Percentiles rank a stretch among this genome's conserved stretches.
Evolutionary conservation across 2,797 vertebrate genomes (phyloP).

Genomic region (Pipistrellus pygmaeus): DNA sequence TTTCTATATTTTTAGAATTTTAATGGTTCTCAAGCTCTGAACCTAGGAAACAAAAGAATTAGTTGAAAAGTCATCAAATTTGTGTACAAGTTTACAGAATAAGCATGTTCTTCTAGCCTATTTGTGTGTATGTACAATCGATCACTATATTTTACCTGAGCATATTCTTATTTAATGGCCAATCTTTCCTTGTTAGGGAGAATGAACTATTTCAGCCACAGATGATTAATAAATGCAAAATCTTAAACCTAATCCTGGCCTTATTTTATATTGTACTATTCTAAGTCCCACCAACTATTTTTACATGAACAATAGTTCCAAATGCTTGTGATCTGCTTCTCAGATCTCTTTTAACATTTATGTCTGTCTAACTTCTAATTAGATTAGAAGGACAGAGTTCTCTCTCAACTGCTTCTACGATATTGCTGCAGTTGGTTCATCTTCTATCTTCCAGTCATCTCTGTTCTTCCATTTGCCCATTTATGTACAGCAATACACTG

Average conservation of each 20-base stretch:
- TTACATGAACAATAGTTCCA: neutral
- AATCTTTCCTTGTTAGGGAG: neutral
- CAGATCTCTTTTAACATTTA: neutral
- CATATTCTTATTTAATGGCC: neutral
- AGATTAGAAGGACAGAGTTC: neutral
- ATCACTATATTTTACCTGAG: neutral
- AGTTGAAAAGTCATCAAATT: neutral
- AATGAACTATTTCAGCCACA: neutral
- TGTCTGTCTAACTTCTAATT: neutral
- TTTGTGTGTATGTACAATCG: neutral
- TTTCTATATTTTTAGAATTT: slow-evolving; percentile 27
- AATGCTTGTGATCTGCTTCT: neutral
- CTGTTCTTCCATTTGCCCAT: neutral
- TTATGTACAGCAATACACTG: neutral
- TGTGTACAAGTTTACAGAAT: neutral
- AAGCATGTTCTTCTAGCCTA: slow-evolving; percentile 10
- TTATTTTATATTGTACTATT: slow-evolving; percentile 7
- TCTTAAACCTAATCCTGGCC: neutral
- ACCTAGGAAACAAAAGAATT: neutral
- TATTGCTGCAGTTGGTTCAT: neutral
- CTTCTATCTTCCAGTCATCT: neutral
- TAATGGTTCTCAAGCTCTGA: neutral
- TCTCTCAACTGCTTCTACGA: neutral
- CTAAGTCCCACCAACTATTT: neutral
- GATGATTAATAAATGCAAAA: slow-evolving; percentile 37